Conservation (phyloP, 2,113 vertebrate species). For the Psilopsiagon aymara region DNA sequence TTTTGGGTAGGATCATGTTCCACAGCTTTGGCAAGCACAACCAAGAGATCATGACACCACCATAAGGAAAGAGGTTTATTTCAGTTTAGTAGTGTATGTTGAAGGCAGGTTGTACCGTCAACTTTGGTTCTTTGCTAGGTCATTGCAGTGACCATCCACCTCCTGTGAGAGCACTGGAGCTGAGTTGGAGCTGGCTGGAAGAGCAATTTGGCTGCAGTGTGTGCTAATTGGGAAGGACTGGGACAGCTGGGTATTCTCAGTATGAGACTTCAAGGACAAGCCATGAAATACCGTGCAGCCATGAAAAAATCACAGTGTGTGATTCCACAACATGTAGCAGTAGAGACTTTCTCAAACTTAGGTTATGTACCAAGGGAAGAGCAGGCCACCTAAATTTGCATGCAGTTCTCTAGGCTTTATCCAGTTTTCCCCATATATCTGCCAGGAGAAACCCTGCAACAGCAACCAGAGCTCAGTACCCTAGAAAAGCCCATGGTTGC, state of each 20-base stretch:
- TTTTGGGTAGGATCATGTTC: not conserved
- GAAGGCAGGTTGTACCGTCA: not conserved
- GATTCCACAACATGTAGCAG: too few relatives aligned
- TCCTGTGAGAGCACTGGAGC: not conserved
- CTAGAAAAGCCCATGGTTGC: not conserved
- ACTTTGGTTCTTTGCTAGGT: not conserved
- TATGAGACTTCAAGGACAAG: too few relatives aligned
- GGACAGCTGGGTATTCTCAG: too few relatives aligned
- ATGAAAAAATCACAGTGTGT: not conserved
- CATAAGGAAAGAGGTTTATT: not conserved
- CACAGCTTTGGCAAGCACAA: not conserved
- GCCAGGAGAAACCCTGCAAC: not conserved
- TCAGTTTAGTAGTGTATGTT: not conserved
- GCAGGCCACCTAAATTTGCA: not conserved
- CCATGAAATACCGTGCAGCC: not conserved
- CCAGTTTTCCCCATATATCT: not conserved
- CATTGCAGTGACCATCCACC: accelerated
- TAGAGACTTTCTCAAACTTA: not conserved
- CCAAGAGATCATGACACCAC: not conserved
- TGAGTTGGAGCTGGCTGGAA: not conserved
- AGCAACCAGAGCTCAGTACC: not conserved
- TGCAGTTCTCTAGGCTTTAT: not conserved
- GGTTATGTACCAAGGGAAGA: too few relatives aligned
- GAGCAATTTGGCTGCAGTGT: not conserved
- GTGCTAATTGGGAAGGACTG: not conserved